Evolutionary conservation across 2,888 invertebrate genomes (phyloP).

Genomic region (Nematopogon swammerdamellus): DNA sequence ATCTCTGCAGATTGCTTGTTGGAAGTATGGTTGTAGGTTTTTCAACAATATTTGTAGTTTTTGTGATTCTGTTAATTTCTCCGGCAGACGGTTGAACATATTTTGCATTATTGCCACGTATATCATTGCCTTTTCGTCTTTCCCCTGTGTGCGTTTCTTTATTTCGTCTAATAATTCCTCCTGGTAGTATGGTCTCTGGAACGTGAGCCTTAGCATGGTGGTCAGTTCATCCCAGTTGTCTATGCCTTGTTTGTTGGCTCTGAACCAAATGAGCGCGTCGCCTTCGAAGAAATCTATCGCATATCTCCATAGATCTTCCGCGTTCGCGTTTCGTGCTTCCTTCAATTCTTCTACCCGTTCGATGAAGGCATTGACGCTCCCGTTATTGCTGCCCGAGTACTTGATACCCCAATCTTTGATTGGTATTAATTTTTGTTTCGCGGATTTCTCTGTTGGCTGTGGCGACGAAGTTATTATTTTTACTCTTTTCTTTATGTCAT

Average conservation of each 20-base stretch:
- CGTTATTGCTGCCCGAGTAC: neutral
- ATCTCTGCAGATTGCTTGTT: constrained; percentile 9
- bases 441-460: no score
- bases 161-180: constrained; percentile 3
- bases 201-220: neutral
- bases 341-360: no score
- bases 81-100: constrained; percentile 6
- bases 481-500: no score
- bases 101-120: constrained; percentile 9
- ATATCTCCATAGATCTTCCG: constrained; percentile 5
- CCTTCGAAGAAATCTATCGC: constrained; percentile 6
- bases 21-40: constrained; percentile 8
- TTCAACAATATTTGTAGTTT: neutral
- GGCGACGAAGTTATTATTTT: no score
- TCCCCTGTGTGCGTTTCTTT: constrained; percentile 7
- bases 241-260: constrained; percentile 1
- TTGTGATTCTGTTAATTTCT: neutral
- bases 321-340: constrained; percentile 7
- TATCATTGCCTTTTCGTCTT: constrained; percentile 8
- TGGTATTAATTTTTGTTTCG: constrained; percentile 1
- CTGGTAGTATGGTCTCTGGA: constrained; percentile 3
- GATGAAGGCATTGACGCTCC: neutral
- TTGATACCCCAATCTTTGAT: constrained; percentile 4
- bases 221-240: neutral
- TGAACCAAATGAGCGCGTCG: constrained; percentile 4